These are phyloP conservation scores for Cathartes aura DNA, from an alignment of 2,113 vertebrate species.

Conservation along the genomic window DNA sequence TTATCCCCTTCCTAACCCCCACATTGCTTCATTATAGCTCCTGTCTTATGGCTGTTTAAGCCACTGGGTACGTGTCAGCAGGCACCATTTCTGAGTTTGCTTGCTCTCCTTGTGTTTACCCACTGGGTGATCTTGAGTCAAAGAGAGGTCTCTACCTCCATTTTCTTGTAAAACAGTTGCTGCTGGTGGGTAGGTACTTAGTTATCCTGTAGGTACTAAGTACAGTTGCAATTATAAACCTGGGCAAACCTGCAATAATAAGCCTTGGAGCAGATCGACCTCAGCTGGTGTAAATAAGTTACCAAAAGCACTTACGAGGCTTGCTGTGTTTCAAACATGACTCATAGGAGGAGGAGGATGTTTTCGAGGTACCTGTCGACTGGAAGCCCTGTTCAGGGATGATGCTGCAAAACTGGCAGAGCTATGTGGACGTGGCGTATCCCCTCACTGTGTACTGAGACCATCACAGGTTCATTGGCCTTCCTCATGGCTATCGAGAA, in stretches of 20 bases:
- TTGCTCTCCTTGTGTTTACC: not conserved
- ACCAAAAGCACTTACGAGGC: not conserved
- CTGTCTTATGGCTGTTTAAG: not conserved
- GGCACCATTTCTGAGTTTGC: not conserved
- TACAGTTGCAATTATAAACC: not conserved
- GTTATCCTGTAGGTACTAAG: not conserved
- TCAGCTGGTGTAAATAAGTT: not conserved
- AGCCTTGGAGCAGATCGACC: not conserved
- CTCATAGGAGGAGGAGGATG: not conserved
- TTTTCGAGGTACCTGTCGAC: not conserved
- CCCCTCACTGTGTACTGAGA: not conserved
- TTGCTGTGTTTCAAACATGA: not conserved
- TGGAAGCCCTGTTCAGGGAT: not conserved
- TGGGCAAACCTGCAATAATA: not conserved
- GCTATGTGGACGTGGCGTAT: accelerated
- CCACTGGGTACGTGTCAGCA: not conserved
- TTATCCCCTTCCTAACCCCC: not conserved
- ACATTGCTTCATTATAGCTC: not conserved
- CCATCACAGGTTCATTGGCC: not conserved
- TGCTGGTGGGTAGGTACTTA: not conserved
- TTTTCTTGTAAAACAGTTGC: not conserved
- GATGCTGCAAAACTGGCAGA: not conserved
- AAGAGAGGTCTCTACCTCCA: not conserved
- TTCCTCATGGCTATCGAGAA: accelerated
- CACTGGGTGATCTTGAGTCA: not conserved